Evolutionary conservation across 2,797 vertebrate genomes (phyloP).

Genomic region (Kryptolebias ocellatus): DNA sequence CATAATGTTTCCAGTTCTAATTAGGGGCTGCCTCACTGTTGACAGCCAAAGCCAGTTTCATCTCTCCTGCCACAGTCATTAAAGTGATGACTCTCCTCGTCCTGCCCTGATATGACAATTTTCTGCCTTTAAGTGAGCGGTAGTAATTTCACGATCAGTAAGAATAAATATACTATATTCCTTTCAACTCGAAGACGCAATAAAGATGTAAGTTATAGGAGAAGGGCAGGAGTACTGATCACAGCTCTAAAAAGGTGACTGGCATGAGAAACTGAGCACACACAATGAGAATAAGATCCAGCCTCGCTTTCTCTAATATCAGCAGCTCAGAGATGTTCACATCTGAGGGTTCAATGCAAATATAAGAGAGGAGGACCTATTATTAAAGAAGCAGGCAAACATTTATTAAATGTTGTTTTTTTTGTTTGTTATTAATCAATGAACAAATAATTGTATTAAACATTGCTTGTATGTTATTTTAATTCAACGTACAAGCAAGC

Average conservation of each 20-base stretch:
- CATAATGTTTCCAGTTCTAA: conserved; percentile 37
- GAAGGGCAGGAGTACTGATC: conserved; percentile 9
- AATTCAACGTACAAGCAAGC: too few species aligned
- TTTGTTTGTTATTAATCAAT: too few species aligned
- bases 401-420: background rate
- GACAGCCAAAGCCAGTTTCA: conserved; percentile 19
- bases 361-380: background rate
- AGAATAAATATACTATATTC: conserved; percentile 36
- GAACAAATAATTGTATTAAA: too few species aligned
- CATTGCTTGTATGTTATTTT: too few species aligned
- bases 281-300: background rate
- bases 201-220: conserved; percentile 39
- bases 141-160: conserved; percentile 48
- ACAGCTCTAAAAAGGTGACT: conserved; percentile 2
- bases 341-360: conserved; percentile 5
- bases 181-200: conserved; percentile 55
- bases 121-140: conserved; percentile 37
- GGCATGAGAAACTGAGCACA: conserved; percentile 6
- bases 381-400: background rate
- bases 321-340: conserved; percentile 1
- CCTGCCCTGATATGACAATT: conserved; percentile 36
- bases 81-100: conserved; percentile 6
- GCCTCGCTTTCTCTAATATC: background rate
- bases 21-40: conserved; percentile 33
- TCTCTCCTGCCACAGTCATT: conserved; percentile 21